Evolutionary conservation across 2,888 invertebrate species (phyloP).

Genomic region (Drosophila recens): DNA sequence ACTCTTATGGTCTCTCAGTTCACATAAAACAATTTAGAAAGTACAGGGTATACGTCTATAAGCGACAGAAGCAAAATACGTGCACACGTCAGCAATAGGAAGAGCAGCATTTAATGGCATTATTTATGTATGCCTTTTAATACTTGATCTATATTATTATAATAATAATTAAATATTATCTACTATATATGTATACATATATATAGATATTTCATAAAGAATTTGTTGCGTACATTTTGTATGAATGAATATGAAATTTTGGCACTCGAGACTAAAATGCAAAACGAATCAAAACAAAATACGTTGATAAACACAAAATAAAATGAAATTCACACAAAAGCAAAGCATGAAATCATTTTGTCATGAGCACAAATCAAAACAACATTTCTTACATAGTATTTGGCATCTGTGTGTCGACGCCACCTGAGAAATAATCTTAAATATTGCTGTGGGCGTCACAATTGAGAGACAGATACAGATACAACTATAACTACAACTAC

Average conservation of each 20-base stretch:
- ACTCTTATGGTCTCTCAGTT: not conserved
- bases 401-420: constrained; percentile 14
- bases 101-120: constrained; percentile 32
- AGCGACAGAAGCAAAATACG: not conserved
- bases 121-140: constrained; percentile 38
- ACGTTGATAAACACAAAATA: constrained; percentile 41
- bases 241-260: constrained; percentile 63
- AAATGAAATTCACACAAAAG: constrained; percentile 29
- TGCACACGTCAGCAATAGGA: constrained; percentile 34
- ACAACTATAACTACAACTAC: not conserved
- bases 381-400: constrained; percentile 45
- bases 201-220: constrained; percentile 25
- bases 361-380: constrained; percentile 60
- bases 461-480: constrained; percentile 13
- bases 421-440: constrained; percentile 34
- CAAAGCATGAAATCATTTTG: constrained; percentile 56
- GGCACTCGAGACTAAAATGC: constrained; percentile 41
- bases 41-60: constrained; percentile 29
- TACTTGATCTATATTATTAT: constrained; percentile 36
- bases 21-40: not conserved
- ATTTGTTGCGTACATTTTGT: constrained; percentile 47
- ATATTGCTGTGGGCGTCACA: constrained; percentile 39
- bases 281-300: constrained; percentile 51
- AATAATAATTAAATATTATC: constrained; percentile 28
- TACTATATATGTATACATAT: not conserved